phyloP scores from a whole-genome alignment of 2,888 invertebrate species.

The Azorinus chamasolen region DNA sequence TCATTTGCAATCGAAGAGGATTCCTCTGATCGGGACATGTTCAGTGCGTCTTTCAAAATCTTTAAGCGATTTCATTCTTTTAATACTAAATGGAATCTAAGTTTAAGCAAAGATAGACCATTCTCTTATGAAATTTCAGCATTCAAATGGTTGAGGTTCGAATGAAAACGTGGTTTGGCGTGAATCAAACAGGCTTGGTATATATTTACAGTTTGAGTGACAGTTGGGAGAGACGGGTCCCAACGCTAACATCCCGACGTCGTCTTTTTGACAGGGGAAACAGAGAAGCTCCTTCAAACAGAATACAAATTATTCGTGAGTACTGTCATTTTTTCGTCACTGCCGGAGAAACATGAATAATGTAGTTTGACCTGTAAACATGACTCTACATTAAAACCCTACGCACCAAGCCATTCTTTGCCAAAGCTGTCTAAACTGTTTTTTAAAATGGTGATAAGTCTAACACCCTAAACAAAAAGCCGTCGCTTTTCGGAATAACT shows the following conservation, averaged over 20 bases:
- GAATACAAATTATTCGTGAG: conserved; percentile 56
- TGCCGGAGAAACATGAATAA: conserved; percentile 36
- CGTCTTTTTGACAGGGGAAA: conserved; percentile 47
- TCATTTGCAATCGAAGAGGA: too few relatives aligned
- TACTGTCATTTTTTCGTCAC: conserved; percentile 53
- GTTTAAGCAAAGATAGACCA: too few relatives aligned
- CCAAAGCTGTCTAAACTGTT: conserved; percentile 16
- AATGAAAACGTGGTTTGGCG: too few relatives aligned
- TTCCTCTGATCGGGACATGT: too few relatives aligned
- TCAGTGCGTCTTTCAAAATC: too few relatives aligned
- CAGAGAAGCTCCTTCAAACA: conserved; percentile 20
- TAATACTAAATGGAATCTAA: too few relatives aligned
- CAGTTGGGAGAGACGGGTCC: conserved; percentile 24
- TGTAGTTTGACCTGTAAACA: conserved; percentile 33
- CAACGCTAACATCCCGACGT: conserved; percentile 38
- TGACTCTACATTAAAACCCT: conserved; percentile 34
- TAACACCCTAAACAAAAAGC: conserved; percentile 14
- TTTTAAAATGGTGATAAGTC: conserved; percentile 30
- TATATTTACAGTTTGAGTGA: conserved; percentile 55
- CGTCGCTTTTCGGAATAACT: conserved; percentile 17
- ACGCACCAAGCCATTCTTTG: conserved; percentile 13
- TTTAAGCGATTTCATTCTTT: too few relatives aligned
- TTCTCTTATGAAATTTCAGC: too few relatives aligned
- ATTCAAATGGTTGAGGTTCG: too few relatives aligned
- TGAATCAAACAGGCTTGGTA: too few relatives aligned